These are phyloP conservation scores for Macquaria ambigua DNA, from an alignment of 2,113 vertebrate genomes.

Conservation along the genomic window DNA sequence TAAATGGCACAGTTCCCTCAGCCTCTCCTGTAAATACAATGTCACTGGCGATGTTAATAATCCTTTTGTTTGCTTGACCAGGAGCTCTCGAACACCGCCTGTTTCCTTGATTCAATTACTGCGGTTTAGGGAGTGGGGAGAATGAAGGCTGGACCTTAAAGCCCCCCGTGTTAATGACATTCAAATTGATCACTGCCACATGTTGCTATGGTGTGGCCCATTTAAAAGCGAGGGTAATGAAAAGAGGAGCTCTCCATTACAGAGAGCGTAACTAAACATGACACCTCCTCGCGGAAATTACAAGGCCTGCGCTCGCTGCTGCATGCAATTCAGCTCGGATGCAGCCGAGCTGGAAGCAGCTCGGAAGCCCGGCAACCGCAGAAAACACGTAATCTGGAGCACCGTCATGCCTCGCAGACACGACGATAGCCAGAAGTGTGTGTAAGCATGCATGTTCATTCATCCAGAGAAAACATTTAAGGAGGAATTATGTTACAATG, in stretches of 20 bases:
- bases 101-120: constrained; percentile 81
- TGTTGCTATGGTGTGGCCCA: constrained; percentile 70
- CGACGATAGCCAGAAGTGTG: constrained; percentile 20
- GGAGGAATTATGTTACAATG: constrained; percentile 6
- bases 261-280: constrained; percentile 80
- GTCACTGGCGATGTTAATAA: constrained; percentile 81
- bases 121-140: constrained; percentile 72
- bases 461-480: constrained; percentile 19
- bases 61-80: constrained; percentile 84
- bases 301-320: constrained; percentile 30
- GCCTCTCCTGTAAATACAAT: constrained; percentile 80
- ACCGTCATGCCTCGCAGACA: constrained; percentile 36
- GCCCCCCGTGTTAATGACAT: constrained; percentile 82
- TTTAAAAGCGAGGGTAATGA: constrained; percentile 80
- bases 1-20: constrained; percentile 75
- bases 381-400: constrained; percentile 21
- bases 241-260: constrained; percentile 80
- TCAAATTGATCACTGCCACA: constrained; percentile 84
- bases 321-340: constrained; percentile 31
- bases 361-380: neutral
- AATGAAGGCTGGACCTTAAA: constrained; percentile 75
- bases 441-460: constrained; percentile 14
- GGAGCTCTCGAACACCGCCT: constrained; percentile 68
- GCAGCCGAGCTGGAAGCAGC: constrained; percentile 3
- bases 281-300: constrained; percentile 72